A percentile compares a stretch with the other conserved stretches of the same genome.
phyloP scores from a whole-genome alignment of 2,888 invertebrate genomes.

The Drosophila glabriapex region DNA sequence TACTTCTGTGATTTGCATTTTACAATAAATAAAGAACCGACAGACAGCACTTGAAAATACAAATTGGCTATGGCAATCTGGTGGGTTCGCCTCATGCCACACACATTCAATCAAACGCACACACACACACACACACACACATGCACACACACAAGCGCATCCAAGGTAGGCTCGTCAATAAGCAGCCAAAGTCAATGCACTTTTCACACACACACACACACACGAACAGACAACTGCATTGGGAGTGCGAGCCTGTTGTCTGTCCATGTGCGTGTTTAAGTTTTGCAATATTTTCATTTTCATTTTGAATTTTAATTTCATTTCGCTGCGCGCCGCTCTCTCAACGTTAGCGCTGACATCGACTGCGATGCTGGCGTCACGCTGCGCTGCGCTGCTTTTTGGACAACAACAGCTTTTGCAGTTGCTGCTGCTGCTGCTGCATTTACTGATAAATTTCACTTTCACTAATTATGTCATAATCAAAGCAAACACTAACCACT shows the following conservation, averaged over 20 bases:
- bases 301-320: conserved; percentile 77
- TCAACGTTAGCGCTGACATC: conserved; percentile 21
- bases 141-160: conserved; percentile 3
- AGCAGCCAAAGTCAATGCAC: conserved; percentile 65
- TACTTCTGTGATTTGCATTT: conserved; percentile 45
- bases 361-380: conserved; percentile 33
- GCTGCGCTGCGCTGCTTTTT: conserved; percentile 55
- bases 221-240: conserved; percentile 7
- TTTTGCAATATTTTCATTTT: conserved; percentile 81
- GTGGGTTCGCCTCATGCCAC: conserved; percentile 53
- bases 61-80: conserved; percentile 50
- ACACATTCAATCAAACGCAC: conserved; percentile 17
- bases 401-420: conserved; percentile 12
- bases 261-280: conserved; percentile 55
- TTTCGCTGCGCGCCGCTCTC: conserved; percentile 55
- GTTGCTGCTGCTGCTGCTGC: conserved; percentile 8
- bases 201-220: conserved; percentile 48
- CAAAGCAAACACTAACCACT: conserved; percentile 50
- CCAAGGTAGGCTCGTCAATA: conserved; percentile 53
- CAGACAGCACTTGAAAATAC: conserved; percentile 36
- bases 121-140: conserved; percentile 11
- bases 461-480: conserved; percentile 83
- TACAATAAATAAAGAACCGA: conserved; percentile 26
- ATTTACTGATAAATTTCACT: conserved; percentile 71
- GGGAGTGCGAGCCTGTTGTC: conserved; percentile 17